Evolutionary conservation across 2,888 invertebrate species (phyloP), one percentile per base, ranked within the genome.

Genomic region (Julus scandinavius): DNA sequence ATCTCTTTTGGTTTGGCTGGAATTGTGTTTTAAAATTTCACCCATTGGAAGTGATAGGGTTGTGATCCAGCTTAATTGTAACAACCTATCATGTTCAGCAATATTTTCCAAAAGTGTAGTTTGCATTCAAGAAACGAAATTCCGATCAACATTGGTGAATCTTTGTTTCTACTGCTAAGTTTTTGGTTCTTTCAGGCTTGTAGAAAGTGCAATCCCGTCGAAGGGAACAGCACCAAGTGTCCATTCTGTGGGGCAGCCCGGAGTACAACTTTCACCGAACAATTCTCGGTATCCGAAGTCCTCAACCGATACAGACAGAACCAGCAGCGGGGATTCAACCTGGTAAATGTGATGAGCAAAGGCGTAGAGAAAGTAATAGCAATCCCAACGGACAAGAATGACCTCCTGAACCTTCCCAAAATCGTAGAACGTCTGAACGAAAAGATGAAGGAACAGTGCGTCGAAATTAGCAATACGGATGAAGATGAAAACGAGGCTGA

Each of bases 151-250:
- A n/a, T n/a, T n/a, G n/a, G n/a, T n/a, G n/a, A n/a, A n/a, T 87
- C 9, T 58, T 45, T 17, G 29, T 83, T 11, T 87, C n/a, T 41
- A n/a, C n/a, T n/a, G n/a, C n/a, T n/a, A n/a, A n/a, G n/a, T n/a
- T n/a, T n/a, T n/a, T n/a, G n/a, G n/a, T n/a, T 20, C 20, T 83
- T 88, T 29, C 83, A 88, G 88, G 88, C 54, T 20, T 88, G 88
- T 38, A 49, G 88, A 11, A 50, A 63, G 40, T 88, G 88, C 63
- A 85, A 86, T 88, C 85, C 86, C 0, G 49, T 88, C 40, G 85
- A 84, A 41, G 85, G 85, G 1, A 88, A 88, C 40, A 29, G 63
- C 20, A 83, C 86, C 15, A 38, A 63, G 38, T 88, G 88, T 41
- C 40, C 88, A 13, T 54, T 54, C 50, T 88, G 88, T 17, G 58